These are phyloP conservation scores for Thymelicus lineola DNA, from an alignment of 2,888 invertebrate genomes.

Conservation along the genomic window DNA sequence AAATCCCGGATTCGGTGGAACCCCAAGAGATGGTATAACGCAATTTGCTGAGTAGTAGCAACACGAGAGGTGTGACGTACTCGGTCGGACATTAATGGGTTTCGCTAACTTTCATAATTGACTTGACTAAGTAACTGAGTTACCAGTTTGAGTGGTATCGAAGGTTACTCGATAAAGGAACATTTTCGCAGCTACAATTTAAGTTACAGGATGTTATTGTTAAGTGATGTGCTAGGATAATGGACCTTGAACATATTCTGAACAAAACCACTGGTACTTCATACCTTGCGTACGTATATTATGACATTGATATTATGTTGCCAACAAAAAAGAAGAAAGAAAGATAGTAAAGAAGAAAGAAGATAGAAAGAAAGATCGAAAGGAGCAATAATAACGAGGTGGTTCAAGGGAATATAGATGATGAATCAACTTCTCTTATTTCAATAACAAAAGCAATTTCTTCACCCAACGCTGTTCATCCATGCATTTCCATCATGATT, in stretches of 20 bases:
- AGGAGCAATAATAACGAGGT: no score
- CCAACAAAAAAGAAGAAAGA: no score
- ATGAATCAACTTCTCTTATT: no score
- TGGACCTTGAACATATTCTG: no score
- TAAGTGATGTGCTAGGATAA: neutral
- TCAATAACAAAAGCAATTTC: slow-evolving; percentile 1
- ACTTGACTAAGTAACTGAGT: neutral
- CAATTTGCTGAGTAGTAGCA: slow-evolving; percentile 20
- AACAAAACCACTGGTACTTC: no score
- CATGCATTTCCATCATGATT: slow-evolving; percentile 37
- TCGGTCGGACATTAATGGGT: neutral
- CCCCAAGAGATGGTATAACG: slow-evolving; percentile 23
- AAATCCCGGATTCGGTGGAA: neutral
- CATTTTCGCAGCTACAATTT: neutral
- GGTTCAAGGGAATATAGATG: no score
- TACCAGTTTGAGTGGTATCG: neutral
- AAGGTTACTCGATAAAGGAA: neutral
- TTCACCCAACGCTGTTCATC: neutral
- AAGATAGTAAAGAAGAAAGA: no score
- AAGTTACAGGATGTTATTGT: neutral
- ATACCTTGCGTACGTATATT: no score
- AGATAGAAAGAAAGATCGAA: no score
- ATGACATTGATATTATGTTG: no score
- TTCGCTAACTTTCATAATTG: slow-evolving; percentile 9
- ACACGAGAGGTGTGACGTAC: neutral